Evolutionary conservation across 2,888 invertebrate species (phyloP), one percentile per base, ranked within the genome.

Genomic region (Acanthococcus lagerstroemiae): DNA sequence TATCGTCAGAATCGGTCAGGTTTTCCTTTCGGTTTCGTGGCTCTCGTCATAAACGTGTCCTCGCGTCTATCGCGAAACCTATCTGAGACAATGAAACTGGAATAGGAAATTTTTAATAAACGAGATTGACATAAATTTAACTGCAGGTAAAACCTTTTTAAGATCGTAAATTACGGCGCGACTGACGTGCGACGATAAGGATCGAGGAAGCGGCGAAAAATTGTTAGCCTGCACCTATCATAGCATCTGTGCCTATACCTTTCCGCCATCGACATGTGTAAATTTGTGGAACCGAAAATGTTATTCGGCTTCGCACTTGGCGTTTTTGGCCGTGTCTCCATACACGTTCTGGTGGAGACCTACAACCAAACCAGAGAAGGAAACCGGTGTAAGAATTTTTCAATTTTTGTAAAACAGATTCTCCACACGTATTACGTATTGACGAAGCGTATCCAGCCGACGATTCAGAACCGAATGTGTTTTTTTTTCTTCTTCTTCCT

Each of bases 351-450:
- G n/a, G n/a, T n/a, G n/a, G n/a, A n/a, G n/a, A n/a, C n/a, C n/a
- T n/a, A n/a, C n/a, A 37, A 37, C n/a, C 37, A 37, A 37, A n/a
- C 2, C 12, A 37, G n/a, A 15, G 37, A 37, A 37, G 37, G 37
- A 37, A 37, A 37, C 37, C n/a, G 37, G 37, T 37, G 37, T 37
- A 37, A n/a, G n/a, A n/a, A n/a, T n/a, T n/a, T n/a, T n/a, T n/a
- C 37, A 37, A 37, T 37, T 37, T 37, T 37, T 37, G 37, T 37
- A n/a, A 37, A 37, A 37, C 24, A 52, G 44, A 63, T 63, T 63
- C 63, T 52, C 54, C 63, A 63, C 63, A 63, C 63, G 52, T 52
- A 63, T 52, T 63, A 63, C 24, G 22, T 50, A 63, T 26, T 63
- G 52, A 63, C 54, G 52, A 54, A 52, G 63, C 52, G 63, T 63